phyloP scores from a whole-genome alignment of 37 sponge, comb jelly and placozoan species.

The Geodia barretti region DNA sequence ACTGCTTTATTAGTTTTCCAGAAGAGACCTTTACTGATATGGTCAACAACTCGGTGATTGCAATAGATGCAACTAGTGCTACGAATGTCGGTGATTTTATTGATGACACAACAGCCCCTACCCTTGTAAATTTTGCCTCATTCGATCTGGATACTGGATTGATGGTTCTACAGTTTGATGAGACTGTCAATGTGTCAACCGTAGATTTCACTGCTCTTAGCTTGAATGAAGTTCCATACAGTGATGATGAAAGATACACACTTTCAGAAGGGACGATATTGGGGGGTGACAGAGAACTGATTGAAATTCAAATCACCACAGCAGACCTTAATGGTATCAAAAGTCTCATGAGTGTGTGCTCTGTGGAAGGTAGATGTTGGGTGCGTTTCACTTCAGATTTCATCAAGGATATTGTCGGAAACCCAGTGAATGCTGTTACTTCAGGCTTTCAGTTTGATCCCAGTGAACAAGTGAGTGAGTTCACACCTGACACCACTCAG shows the following conservation, averaged over 20 bases:
- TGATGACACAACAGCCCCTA: constrained; percentile 53
- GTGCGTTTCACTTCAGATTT: constrained; percentile 56
- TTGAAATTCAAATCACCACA: constrained; percentile 61
- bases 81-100: constrained; percentile 33
- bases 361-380: constrained; percentile 41
- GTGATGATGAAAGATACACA: constrained; percentile 28
- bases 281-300: constrained; percentile 50
- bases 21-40: constrained; percentile 50
- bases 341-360: constrained; percentile 52
- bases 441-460: neutral
- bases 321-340: constrained; percentile 81
- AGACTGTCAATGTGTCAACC: constrained; percentile 61
- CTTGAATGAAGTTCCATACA: constrained; percentile 27
- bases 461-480: constrained; percentile 18
- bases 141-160: constrained; percentile 82
- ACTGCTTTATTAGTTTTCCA: constrained; percentile 73
- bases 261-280: constrained; percentile 52
- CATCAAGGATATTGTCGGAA: constrained; percentile 69
- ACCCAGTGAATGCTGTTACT: constrained; percentile 37
- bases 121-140: constrained; percentile 42
- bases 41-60: constrained; percentile 32
- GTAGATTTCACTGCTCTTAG: constrained; percentile 50
- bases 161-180: constrained; percentile 52
- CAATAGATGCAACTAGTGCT: constrained; percentile 21
- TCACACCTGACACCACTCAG: constrained; percentile 71